Percentiles rank a stretch among this genome's conserved stretches.
Evolutionary conservation across 37 sponge, comb jelly and placozoan genomes (phyloP).

Genomic region (Spongia lamella): DNA sequence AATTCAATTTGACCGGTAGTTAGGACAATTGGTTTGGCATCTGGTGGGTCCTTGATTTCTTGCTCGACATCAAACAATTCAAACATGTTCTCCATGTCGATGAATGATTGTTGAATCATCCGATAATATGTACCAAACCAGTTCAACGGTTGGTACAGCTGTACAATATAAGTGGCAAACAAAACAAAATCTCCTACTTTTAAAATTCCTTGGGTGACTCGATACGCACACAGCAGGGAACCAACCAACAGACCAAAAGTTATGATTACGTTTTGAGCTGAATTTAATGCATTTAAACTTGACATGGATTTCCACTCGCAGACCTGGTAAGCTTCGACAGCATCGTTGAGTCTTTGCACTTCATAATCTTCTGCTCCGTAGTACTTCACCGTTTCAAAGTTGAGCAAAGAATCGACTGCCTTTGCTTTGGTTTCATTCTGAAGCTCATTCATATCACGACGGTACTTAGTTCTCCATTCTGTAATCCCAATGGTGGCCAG

Average conservation of each 20-base stretch:
- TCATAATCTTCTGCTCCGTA: constrained; percentile 93
- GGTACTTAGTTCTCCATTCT: constrained; percentile 91
- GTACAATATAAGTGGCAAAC: constrained; percentile 93
- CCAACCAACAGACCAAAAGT: constrained; percentile 81
- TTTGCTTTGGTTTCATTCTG: constrained; percentile 83
- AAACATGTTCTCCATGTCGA: constrained; percentile 99
- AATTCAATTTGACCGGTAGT: constrained; percentile 79
- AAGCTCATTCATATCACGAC: constrained; percentile 91
- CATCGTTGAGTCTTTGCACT: constrained; percentile 66
- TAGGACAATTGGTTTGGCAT: constrained; percentile 37
- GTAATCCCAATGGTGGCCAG: constrained; percentile 91
- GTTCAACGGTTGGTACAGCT: constrained; percentile 95
- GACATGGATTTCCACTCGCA: constrained; percentile 81
- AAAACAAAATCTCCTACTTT: constrained; percentile 97
- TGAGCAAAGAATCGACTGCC: constrained; percentile 95
- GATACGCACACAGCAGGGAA: constrained; percentile 87
- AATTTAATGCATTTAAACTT: constrained; percentile 73
- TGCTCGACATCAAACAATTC: constrained; percentile 82
- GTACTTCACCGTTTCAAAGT: constrained; percentile 99
- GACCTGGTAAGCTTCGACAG: constrained; percentile 68
- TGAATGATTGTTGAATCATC: constrained; percentile 93
- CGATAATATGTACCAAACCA: constrained; percentile 96
- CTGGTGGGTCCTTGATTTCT: constrained; percentile 71
- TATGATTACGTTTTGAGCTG: constrained; percentile 85
- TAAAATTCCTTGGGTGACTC: constrained; percentile 74